Conservation (phyloP, 2,888 invertebrate species). For the Volucella inanis region DNA sequence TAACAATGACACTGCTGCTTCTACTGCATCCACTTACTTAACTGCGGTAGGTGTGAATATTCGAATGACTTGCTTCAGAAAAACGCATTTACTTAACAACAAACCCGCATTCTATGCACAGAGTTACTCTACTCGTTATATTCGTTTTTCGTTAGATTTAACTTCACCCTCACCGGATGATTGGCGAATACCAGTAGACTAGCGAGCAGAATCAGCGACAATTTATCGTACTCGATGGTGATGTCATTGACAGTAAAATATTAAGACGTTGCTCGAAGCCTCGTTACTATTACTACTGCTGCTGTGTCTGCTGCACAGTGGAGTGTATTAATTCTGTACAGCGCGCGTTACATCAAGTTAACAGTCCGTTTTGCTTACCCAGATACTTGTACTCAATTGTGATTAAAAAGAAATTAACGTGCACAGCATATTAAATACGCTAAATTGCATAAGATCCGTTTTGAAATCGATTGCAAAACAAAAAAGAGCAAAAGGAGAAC, state of each 20-base stretch:
- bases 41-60: slow-evolving; percentile 58
- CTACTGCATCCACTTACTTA: slow-evolving; percentile 11
- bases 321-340: slow-evolving; percentile 45
- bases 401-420: slow-evolving; percentile 37
- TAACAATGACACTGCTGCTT: slow-evolving; percentile 51
- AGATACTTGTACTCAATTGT: slow-evolving; percentile 9
- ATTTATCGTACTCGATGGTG: slow-evolving; percentile 64
- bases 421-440: slow-evolving; percentile 34
- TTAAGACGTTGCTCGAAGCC: slow-evolving; percentile 37
- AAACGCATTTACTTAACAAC: slow-evolving; percentile 26
- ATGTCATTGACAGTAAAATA: slow-evolving; percentile 69
- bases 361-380: background rate
- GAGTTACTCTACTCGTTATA: background rate
- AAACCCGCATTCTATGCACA: slow-evolving; percentile 17
- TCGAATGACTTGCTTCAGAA: slow-evolving; percentile 15
- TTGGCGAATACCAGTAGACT: slow-evolving; percentile 35
- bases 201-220: slow-evolving; percentile 34
- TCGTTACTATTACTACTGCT: no score
- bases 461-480: background rate
- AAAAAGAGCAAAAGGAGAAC: background rate
- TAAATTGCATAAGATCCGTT: slow-evolving; percentile 64
- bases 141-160: slow-evolving; percentile 14
- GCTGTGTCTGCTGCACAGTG: background rate
- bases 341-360: background rate
- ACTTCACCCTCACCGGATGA: background rate